Evolutionary conservation across 2,113 vertebrate species (phyloP).

Genomic region (Copsychus sechellarum): DNA sequence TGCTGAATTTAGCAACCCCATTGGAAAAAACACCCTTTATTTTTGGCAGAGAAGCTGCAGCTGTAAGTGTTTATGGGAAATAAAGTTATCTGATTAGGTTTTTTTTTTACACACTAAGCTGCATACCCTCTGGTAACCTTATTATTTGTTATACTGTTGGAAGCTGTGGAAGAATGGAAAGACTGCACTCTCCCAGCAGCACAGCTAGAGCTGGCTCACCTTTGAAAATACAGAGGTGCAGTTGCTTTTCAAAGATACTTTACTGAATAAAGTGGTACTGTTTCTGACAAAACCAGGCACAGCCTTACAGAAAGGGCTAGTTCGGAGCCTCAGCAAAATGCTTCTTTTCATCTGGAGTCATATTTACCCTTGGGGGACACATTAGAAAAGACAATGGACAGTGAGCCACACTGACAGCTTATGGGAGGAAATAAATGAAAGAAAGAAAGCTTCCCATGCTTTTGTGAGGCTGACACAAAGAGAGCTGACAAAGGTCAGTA

Average conservation of each 20-base stretch:
- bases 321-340: conserved; percentile 16
- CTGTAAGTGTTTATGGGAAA: conserved; percentile 41
- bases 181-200: background rate
- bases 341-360: conserved; percentile 1
- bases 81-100: conserved; percentile 10
- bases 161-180: conserved; percentile 2
- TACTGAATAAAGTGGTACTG: conserved; percentile 3
- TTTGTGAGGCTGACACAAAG: conserved; percentile 9
- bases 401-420: conserved; percentile 27
- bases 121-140: conserved; percentile 23
- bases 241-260: background rate
- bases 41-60: background rate
- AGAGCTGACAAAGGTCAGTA: background rate
- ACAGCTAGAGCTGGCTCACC: background rate
- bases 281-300: background rate
- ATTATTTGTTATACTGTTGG: background rate
- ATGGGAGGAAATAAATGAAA: conserved; percentile 7
- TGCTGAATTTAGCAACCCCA: conserved; percentile 1
- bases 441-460: background rate
- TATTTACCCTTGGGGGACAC: conserved; percentile 32
- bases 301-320: background rate
- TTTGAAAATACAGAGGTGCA: background rate
- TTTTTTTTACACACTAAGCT: background rate
- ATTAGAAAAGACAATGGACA: conserved; percentile 57
- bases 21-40: background rate